Evolutionary conservation across 2,888 invertebrate species (phyloP), one percentile per base, ranked within the genome.

Genomic region (Archips crataeganus): DNA sequence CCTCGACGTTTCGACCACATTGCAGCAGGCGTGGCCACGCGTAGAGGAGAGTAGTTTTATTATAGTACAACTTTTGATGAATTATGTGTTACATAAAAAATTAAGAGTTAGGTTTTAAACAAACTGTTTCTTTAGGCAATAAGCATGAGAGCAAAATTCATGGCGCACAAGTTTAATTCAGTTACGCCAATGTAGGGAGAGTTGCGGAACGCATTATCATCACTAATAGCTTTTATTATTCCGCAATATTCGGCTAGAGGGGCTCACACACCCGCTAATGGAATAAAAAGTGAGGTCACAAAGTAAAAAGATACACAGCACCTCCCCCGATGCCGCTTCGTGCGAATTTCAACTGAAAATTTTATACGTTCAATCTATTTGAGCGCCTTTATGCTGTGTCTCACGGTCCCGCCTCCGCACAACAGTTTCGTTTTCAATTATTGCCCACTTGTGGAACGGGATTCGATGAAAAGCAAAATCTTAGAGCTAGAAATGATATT

Each of bases 201-300:
- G 83, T 87, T 90, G 89, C 90, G 90, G 90, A 89, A 86, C 88
- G 88, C 86, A 90, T 93, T 92, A 93, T 93, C 92, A 90, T 93
- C 93, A 93, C 91, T 93, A 93, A 91, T 93, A 92, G 92, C 92
- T 89, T 93, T 92, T 94, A 93, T 93, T 94, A 94, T 94, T 94
- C 92, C 88, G 90, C 87, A 90, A 92, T 93, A 93, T 94, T 94
- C 90, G 92, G 90, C 93, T 92, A 90, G 89, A 91, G 93, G 92
- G 93, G 91, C 88, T 87, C 91, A 91, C 92, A 92, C 89, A 90
- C 90, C 85, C 91, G 89, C 90, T 94, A 94, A 94, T 94, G 93
- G 94, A 94, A 94, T 94, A 94, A 94, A 94, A 94, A 94, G 94
- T 93, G 93, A 94, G 94, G 93, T 94, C 90, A 91, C 93, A 93